Evolutionary conservation across 2,888 invertebrate genomes (phyloP).

Genomic region (Stomorhina lunata): DNA sequence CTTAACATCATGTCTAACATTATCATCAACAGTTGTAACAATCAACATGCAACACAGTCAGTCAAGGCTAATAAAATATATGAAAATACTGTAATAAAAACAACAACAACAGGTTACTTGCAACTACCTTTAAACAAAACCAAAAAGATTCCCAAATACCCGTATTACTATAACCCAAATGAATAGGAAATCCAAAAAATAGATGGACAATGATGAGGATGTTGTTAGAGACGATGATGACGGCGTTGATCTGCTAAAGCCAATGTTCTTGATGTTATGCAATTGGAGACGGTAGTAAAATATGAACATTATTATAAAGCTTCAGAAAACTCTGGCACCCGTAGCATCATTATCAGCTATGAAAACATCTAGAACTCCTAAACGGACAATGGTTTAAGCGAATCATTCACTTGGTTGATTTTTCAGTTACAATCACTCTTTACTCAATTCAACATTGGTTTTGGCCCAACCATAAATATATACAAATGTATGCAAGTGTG

Average conservation of each 20-base stretch:
- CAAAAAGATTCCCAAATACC: neutral
- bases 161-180: neutral
- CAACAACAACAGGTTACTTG: conserved; percentile 50
- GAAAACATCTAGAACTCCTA: conserved; percentile 24
- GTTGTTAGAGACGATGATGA: neutral
- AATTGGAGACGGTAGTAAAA: conserved; percentile 47
- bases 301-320: conserved; percentile 28
- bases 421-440: conserved; percentile 66
- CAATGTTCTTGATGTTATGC: conserved; percentile 28
- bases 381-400: conserved; percentile 77
- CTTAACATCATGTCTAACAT: neutral
- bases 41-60: conserved; percentile 36
- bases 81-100: conserved; percentile 46
- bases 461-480: conserved; percentile 20
- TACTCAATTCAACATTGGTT: conserved; percentile 60
- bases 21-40: conserved; percentile 36
- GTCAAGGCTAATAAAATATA: conserved; percentile 62
- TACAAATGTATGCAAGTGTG: neutral
- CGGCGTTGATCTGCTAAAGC: conserved; percentile 29
- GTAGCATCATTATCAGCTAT: conserved; percentile 20
- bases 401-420: conserved; percentile 77
- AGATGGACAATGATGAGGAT: conserved; percentile 23
- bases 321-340: conserved; percentile 31
- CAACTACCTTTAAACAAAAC: conserved; percentile 9
- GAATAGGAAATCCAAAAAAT: conserved; percentile 52